Conservation (phyloP, 1,140 invertebrate genomes). For the Condylostylus longicornis region DNA sequence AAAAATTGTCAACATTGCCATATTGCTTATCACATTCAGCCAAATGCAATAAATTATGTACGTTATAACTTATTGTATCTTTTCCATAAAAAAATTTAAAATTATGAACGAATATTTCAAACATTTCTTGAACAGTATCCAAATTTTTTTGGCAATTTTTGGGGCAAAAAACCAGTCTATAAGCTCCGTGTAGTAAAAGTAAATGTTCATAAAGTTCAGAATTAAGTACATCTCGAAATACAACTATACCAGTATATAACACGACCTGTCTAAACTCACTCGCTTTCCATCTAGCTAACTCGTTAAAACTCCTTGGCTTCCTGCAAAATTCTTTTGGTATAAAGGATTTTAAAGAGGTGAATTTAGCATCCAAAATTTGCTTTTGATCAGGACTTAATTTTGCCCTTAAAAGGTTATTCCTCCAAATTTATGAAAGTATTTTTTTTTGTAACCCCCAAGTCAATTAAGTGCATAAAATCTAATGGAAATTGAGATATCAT, state of each 20-base stretch:
- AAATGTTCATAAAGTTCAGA: background rate
- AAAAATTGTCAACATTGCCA: background rate
- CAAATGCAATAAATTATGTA: background rate
- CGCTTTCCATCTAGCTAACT: background rate
- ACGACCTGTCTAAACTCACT: background rate
- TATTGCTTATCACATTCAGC: background rate
- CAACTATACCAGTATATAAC: too few relatives aligned
- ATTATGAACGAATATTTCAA: background rate
- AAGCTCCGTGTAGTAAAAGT: background rate
- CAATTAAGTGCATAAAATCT: background rate
- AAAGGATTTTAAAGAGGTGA: too few relatives aligned
- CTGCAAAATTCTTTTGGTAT: background rate
- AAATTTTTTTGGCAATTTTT: background rate
- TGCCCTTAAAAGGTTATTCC: background rate
- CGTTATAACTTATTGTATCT: background rate
- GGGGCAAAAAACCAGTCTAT: too few relatives aligned
- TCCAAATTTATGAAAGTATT: background rate
- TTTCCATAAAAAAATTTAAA: background rate
- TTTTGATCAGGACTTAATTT: background rate
- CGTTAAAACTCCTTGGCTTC: too few relatives aligned
- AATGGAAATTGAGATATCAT: background rate
- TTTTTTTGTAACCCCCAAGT: background rate
- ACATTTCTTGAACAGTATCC: background rate
- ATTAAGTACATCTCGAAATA: too few relatives aligned
- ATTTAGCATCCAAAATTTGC: too few relatives aligned